Conservation (phyloP, 2,797 vertebrate genomes). For the Onychomys arenicola region DNA sequence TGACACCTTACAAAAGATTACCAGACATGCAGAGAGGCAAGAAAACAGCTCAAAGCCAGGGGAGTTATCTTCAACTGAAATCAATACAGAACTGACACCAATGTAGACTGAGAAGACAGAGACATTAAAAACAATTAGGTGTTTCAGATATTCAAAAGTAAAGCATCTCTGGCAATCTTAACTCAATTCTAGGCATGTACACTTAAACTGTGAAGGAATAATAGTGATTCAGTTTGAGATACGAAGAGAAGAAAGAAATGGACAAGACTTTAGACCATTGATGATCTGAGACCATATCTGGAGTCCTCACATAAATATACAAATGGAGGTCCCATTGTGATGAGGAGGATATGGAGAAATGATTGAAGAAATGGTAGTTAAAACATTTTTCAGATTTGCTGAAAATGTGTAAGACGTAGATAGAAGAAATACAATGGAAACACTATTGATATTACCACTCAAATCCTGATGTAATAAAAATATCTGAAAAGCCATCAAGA, state of each 20-base stretch:
- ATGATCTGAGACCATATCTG: neutral
- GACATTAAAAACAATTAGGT: neutral
- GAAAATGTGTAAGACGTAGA: neutral
- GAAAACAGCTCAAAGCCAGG: neutral
- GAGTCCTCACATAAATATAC: neutral
- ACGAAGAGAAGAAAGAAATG: neutral
- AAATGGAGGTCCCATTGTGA: neutral
- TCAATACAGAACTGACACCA: neutral
- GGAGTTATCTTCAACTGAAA: neutral
- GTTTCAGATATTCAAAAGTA: neutral
- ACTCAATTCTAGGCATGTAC: neutral
- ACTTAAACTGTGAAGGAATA: neutral
- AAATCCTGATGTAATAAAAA: neutral
- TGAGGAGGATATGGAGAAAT: neutral
- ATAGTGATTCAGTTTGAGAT: neutral
- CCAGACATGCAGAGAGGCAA: neutral
- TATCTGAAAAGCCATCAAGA: neutral
- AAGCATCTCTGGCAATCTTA: neutral
- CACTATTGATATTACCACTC: neutral
- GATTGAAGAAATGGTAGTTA: neutral
- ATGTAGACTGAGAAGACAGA: neutral
- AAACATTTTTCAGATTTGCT: neutral
- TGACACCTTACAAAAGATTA: neutral
- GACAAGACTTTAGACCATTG: neutral
- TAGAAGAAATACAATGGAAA: neutral